phyloP scores from a whole-genome alignment of 1,140 invertebrate species.

The Stratiolaelaps scimitus region DNA sequence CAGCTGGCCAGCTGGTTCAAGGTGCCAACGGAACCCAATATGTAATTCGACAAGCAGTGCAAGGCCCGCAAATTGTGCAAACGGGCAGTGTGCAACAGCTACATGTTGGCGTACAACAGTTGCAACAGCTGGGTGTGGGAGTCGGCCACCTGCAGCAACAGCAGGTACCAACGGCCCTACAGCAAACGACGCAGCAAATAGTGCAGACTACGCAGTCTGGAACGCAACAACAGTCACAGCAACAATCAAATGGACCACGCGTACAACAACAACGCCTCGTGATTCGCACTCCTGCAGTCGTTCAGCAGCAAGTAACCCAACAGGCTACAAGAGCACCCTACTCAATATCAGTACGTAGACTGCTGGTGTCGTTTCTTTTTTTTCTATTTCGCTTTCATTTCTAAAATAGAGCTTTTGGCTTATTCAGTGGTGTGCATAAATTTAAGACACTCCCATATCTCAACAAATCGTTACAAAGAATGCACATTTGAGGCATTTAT shows the following conservation, averaged over 20 bases:
- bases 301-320: too few species aligned
- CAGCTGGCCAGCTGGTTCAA: constrained; percentile 5
- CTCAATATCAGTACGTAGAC: constrained; percentile 32
- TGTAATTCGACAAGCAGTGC: constrained; percentile 10
- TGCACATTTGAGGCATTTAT: too few species aligned
- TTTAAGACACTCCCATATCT: too few species aligned
- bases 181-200: too few species aligned
- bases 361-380: constrained; percentile 33
- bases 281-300: constrained; percentile 27
- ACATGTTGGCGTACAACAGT: constrained; percentile 18
- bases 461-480: too few species aligned
- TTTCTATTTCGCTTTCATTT: too few species aligned
- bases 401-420: too few species aligned
- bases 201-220: constrained; percentile 30
- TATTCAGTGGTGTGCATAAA: too few species aligned
- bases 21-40: constrained; percentile 6
- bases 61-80: constrained; percentile 4
- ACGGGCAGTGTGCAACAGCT: neutral
- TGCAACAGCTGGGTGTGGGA: neutral
- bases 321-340: constrained; percentile 24
- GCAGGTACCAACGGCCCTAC: constrained; percentile 15
- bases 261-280: constrained; percentile 15
- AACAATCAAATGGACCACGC: constrained; percentile 37
- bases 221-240: constrained; percentile 32
- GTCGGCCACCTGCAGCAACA: constrained; percentile 30